Conservation (phyloP, 2,888 invertebrate genomes). For the Noctua fimbriata region DNA sequence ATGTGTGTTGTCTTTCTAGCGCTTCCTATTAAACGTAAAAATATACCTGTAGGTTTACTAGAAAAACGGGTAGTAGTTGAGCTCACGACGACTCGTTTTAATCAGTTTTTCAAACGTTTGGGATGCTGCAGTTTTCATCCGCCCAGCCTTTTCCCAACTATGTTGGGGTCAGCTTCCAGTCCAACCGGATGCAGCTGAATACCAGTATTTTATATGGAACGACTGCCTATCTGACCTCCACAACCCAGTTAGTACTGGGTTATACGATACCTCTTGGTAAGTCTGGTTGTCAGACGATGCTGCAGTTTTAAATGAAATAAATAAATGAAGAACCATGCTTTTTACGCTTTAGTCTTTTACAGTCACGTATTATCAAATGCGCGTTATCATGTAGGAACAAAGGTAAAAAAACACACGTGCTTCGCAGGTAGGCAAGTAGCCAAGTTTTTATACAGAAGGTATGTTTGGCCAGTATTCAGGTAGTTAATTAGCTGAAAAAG, state of each 20-base stretch:
- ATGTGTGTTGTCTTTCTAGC: background rate
- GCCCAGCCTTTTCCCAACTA: no score
- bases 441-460: slow-evolving; percentile 1
- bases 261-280: no score
- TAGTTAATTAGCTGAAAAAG: slow-evolving; percentile 16
- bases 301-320: background rate
- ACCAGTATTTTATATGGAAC: no score
- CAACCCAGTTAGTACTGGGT: no score
- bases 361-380: background rate
- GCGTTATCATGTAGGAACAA: background rate
- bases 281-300: no score
- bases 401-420: background rate
- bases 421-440: slow-evolving; percentile 12
- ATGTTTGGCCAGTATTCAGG: slow-evolving; percentile 5
- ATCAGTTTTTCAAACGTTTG: background rate
- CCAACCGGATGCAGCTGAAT: no score
- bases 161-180: no score
- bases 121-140: background rate
- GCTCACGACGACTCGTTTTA: no score
- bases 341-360: background rate
- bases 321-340: background rate
- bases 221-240: no score
- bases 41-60: background rate
- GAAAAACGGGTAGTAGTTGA: background rate
- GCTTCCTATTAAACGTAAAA: background rate